phyloP scores from a whole-genome alignment of 2,113 vertebrate species.

The Odocoileus virginianus region DNA sequence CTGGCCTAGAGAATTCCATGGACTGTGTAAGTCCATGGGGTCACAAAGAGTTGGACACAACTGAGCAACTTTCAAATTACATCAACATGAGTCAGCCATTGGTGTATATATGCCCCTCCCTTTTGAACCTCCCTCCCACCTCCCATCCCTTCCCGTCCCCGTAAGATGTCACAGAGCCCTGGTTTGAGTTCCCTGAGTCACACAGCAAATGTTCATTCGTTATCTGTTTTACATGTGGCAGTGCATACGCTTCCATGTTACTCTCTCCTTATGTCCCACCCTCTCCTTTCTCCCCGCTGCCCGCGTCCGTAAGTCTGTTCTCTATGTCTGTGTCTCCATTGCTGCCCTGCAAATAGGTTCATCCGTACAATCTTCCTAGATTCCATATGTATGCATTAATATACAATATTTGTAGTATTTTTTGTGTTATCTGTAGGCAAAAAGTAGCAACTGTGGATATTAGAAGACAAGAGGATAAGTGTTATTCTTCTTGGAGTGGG shows the following conservation, averaged over 20 bases:
- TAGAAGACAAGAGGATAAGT: neutral
- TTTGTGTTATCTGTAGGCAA: neutral
- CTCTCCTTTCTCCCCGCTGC: neutral
- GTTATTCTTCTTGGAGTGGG: neutral
- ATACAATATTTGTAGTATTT: neutral
- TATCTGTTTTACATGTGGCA: neutral
- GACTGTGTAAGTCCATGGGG: neutral
- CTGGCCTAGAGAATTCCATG: neutral
- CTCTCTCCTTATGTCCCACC: neutral
- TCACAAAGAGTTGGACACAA: neutral
- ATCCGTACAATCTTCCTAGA: neutral
- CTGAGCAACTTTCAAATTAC: neutral
- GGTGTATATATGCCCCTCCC: neutral
- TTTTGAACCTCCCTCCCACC: neutral
- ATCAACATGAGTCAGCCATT: neutral
- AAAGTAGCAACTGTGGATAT: neutral
- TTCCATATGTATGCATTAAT: neutral
- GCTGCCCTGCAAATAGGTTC: neutral
- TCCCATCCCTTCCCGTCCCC: neutral
- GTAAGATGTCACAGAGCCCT: neutral
- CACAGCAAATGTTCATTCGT: neutral
- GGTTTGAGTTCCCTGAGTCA: neutral
- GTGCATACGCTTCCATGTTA: no score
- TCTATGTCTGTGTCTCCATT: neutral
- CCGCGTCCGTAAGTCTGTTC: neutral